Base-by-base conservation (phyloP, 2,797 vertebrate species). In the Rhyacichthys aspro region DNA sequence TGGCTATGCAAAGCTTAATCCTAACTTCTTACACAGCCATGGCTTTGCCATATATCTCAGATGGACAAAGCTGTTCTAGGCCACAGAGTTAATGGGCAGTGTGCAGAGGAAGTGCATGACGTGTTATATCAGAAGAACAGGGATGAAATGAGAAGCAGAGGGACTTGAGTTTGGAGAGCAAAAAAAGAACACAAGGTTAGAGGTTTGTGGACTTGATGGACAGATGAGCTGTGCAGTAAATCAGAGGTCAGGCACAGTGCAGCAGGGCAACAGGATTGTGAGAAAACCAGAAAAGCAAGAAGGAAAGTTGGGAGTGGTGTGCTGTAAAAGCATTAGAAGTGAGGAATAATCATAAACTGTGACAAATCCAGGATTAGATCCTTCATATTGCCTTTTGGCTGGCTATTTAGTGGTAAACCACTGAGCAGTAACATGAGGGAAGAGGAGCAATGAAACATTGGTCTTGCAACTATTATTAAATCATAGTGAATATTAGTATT, bases 291-390 rank as follows among this genome's bases (percentile, higher is more conserved):
- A 46, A n/a, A 14, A 16, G 8, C 12, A 15, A 15, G 2, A 28
- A 46, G 34, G 52, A 44, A 44, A 28, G 46, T 18, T 19, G 43
- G 23, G 11, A 52, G 45, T 59, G 38, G 16, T 37, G 60, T 57
- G n/a, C 19, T 37, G 11, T n/a, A 23, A 44, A 16, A 54, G 42
- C 54, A 56, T 23, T 36, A 34, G 23, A 39, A 37, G n/a, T 38
- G 62, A 58, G 56, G 28, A 52, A 23, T 55, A 52, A 46, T 12
- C 11, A 15, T 7, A 46, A 53, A 78, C 79, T 61, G 54, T 76
- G 78, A 82, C 79, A 74, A 74, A 85, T 82, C 83, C 70, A 63
- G 84, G 84, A 88, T 85, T 72, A 78, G 71, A n/a, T 49, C 55
- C 45, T 64, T 69, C 47, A 76, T 76, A 60, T 69, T 73, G 63